A percentile compares a stretch with the other conserved stretches of the same genome.
These are phyloP conservation scores for Pseudolaguvia tuberculata DNA, from an alignment of 2,113 vertebrate genomes.

Conservation along the genomic window DNA sequence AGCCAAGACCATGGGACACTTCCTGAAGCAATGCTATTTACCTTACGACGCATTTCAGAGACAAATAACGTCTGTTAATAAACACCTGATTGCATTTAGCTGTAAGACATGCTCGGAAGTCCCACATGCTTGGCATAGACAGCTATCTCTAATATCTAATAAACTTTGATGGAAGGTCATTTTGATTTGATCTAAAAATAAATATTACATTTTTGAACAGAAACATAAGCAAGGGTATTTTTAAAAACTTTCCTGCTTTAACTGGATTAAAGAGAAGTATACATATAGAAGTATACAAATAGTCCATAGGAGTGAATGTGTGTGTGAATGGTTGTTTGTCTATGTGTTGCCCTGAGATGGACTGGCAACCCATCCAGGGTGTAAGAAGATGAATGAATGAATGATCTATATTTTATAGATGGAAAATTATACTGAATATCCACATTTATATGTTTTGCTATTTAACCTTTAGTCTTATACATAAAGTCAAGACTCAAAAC, in stretches of 20 bases:
- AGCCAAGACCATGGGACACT: slow-evolving; percentile 39
- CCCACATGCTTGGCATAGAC: slow-evolving; percentile 6
- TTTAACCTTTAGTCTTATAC: too few species aligned
- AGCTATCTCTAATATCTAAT: slow-evolving; percentile 6
- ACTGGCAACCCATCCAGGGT: too few species aligned
- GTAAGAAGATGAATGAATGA: too few species aligned
- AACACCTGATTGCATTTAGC: slow-evolving; percentile 42
- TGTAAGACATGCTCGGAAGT: slow-evolving; percentile 22
- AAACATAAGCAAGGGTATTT: neutral
- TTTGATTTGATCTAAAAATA: slow-evolving; percentile 13
- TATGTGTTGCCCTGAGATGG: too few species aligned
- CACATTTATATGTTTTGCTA: too few species aligned
- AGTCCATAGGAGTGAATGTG: too few species aligned
- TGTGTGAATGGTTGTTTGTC: too few species aligned
- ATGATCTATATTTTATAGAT: too few species aligned
- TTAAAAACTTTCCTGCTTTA: neutral
- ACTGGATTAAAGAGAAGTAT: too few species aligned
- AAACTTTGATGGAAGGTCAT: neutral
- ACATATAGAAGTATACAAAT: too few species aligned
- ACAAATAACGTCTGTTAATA: slow-evolving; percentile 45
- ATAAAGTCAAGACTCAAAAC: too few species aligned
- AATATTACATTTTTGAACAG: neutral
- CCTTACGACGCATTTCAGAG: slow-evolving; percentile 46
- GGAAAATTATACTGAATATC: too few species aligned
- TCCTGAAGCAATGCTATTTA: slow-evolving; percentile 40